Conservation (phyloP, 2,797 vertebrate genomes). For the Danio kyathit region DNA sequence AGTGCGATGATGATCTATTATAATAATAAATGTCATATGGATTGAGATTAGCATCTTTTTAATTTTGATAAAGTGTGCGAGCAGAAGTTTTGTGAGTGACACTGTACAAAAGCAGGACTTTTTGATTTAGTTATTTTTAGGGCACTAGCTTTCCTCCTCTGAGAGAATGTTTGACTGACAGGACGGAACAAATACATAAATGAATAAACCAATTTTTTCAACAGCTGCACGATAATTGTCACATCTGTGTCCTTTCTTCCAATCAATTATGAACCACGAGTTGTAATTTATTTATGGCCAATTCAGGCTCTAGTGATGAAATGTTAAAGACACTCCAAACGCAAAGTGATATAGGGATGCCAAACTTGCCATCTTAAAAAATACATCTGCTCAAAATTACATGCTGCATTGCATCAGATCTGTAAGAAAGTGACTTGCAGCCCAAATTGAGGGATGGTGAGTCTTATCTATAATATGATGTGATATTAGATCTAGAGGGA, state of each 20-base stretch:
- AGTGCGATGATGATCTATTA: conserved; percentile 74
- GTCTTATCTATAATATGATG: conserved; percentile 2
- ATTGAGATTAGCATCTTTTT: conserved; percentile 62
- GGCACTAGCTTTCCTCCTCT: conserved; percentile 22
- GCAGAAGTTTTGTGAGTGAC: conserved; percentile 14
- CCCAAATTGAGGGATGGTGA: not conserved
- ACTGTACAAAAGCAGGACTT: conserved; percentile 18
- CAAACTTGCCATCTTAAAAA: conserved; percentile 59
- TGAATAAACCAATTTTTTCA: conserved; percentile 58
- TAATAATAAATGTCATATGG: conserved; percentile 74
- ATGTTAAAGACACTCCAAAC: conserved; percentile 52
- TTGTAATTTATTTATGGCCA: conserved; percentile 71
- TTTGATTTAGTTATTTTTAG: conserved; percentile 27
- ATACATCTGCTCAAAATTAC: conserved; percentile 66
- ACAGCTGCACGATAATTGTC: conserved; percentile 63
- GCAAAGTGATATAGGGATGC: conserved; percentile 53
- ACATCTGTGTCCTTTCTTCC: conserved; percentile 67
- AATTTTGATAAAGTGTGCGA: conserved; percentile 37
- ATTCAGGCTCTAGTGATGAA: conserved; percentile 55
- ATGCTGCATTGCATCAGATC: conserved; percentile 29
- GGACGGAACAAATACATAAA: conserved; percentile 49
- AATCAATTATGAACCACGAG: conserved; percentile 69
- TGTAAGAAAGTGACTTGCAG: conserved; percentile 34
- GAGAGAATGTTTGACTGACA: conserved; percentile 40
- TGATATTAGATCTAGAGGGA: conserved; percentile 7